Base-by-base conservation (phyloP, 2,113 vertebrate species). In the Anseranas semipalmata region DNA sequence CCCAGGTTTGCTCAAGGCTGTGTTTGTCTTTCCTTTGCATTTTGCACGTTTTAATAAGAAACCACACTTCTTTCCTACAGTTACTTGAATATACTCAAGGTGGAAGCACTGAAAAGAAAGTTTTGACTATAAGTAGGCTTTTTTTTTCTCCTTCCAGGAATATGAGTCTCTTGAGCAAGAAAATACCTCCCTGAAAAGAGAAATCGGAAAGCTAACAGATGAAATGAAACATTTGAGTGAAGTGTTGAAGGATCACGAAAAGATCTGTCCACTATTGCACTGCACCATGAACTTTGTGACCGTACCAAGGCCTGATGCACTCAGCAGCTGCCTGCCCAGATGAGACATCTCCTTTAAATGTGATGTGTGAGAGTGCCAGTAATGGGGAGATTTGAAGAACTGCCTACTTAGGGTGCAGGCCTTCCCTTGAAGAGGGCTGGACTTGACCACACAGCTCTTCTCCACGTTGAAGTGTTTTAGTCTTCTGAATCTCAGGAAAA, bases 101-200 rank as follows among this genome's bases (percentile, higher is more conserved):
- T 96, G 76, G 91, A 85, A 96, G 83, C 78, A 71, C 58, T 65
- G 73, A 95, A 92, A 91, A 60, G 60, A 93, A 66, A 63, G 77
- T 85, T 95, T 89, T 95, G 85, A 66, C 77, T 96, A 67, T 73
- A 21, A 59, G 28, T 39, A 83, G 71, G 37, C 11, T 16, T 45
- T 50, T 30, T 84, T 78, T 85, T 41, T 18, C 52, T 93, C 85
- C 41, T 86, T 95, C 48, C 98, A 99, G 99, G 98, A 99, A 55
- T 99, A 99, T 30, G 99, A 99, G 94, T 97, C 98, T 94, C 95
- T 99, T 95, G 99, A 99, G 96, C 99, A 99, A 94, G 99, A 98
- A 96, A 99, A 99, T 97, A 96, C 97, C 4, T 96, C 98, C 93
- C 97, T 99, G 95, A 99, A 97, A 96, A 98, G 97, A 95, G 99